phyloP scores from a whole-genome alignment of 2,888 invertebrate genomes.

The Marronus borbonicus region DNA sequence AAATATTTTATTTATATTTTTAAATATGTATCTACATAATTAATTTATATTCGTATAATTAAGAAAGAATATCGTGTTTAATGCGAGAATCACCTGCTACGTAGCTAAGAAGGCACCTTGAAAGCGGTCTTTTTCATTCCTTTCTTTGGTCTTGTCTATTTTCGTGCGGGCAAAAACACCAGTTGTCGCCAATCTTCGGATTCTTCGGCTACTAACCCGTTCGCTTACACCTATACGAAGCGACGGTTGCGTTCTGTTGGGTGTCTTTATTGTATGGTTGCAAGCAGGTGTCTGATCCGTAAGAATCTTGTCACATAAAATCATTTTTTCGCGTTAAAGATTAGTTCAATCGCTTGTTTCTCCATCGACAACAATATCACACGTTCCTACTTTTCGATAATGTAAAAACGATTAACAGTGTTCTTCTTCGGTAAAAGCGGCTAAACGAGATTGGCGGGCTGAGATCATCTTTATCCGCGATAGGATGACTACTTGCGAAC shows the following conservation, averaged over 20 bases:
- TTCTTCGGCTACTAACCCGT: neutral
- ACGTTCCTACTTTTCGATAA: no score
- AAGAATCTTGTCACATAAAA: no score
- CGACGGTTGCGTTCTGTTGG: no score
- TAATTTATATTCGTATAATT: no score
- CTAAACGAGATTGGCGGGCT: neutral
- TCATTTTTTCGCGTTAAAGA: no score
- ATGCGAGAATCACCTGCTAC: constrained; percentile 7
- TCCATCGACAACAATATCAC: no score
- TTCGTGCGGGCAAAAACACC: neutral
- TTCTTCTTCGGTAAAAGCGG: neutral
- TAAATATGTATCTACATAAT: no score
- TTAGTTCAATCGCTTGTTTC: no score
- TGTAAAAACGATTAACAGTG: neutral
- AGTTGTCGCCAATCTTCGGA: constrained; percentile 10
- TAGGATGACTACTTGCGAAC: neutral
- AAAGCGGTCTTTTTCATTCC: neutral
- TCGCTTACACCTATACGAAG: neutral
- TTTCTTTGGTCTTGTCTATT: constrained; percentile 24
- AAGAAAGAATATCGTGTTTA: no score
- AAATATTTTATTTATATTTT: no score
- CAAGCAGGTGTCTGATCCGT: neutral
- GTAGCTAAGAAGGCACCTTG: neutral
- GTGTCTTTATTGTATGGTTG: no score
- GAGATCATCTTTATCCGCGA: neutral